Evolutionary conservation across 2,888 invertebrate genomes (phyloP).

Genomic region (Noctua comes): DNA sequence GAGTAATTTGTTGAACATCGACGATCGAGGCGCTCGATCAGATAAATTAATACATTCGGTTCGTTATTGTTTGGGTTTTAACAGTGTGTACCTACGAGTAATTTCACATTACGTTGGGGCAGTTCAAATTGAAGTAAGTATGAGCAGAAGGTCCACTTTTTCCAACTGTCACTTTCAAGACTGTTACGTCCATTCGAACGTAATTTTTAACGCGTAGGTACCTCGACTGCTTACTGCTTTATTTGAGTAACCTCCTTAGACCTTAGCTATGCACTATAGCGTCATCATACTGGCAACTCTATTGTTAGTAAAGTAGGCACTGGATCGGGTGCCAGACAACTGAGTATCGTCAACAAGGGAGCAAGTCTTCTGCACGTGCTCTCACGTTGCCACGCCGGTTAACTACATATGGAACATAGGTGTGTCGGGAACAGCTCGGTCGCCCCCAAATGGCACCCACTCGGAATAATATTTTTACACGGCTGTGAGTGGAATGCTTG

Average conservation of each 20-base stretch:
- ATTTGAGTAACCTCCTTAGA: neutral
- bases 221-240: neutral
- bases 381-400: neutral
- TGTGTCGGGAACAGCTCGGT: neutral
- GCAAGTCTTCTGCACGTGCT: neutral
- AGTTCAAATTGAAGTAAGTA: neutral
- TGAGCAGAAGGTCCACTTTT: neutral
- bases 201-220: neutral
- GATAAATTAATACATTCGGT: slow-evolving; percentile 1
- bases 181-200: neutral
- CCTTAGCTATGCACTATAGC: neutral
- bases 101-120: slow-evolving; percentile 2
- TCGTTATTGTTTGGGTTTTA: slow-evolving; percentile 21
- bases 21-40: neutral
- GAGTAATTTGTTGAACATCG: neutral
- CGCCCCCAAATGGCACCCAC: slow-evolving; percentile 31
- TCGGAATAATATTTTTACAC: slow-evolving; percentile 41
- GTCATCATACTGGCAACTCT: neutral
- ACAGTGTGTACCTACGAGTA: neutral
- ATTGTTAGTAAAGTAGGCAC: no score
- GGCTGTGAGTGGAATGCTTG: slow-evolving; percentile 39
- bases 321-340: neutral
- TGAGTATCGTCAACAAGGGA: neutral
- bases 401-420: slow-evolving; percentile 9
- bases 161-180: neutral